Evolutionary conservation across 2,797 vertebrate genomes (phyloP).

Genomic region (Falco biarmicus): DNA sequence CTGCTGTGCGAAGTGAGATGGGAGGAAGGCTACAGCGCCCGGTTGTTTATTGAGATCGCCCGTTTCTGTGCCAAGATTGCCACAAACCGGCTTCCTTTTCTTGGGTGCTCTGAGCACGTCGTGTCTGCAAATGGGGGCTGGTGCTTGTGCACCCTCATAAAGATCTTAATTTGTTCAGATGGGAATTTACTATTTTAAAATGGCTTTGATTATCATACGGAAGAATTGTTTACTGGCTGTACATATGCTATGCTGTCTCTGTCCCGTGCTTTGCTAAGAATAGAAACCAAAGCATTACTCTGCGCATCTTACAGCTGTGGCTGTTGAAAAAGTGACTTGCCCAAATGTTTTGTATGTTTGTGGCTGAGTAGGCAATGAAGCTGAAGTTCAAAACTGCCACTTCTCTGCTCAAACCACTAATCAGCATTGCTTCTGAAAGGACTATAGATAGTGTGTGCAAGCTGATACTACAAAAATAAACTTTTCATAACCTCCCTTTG

Average conservation of each 20-base stretch:
- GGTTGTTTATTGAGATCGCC: accelerated
- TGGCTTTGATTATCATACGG: neutral
- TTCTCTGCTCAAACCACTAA: neutral
- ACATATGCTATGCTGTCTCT: neutral
- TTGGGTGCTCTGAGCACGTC: accelerated
- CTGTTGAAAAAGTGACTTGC: neutral
- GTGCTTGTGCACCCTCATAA: neutral
- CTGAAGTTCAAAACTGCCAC: neutral
- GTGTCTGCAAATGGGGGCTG: neutral
- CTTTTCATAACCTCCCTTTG: neutral
- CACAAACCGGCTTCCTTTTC: neutral
- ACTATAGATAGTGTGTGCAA: neutral
- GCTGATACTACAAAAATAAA: neutral
- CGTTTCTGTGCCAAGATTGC: neutral
- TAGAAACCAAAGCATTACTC: neutral
- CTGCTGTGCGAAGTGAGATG: accelerated
- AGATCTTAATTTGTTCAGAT: neutral
- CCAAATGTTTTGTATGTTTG: neutral
- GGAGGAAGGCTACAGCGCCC: accelerated
- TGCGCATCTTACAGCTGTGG: neutral
- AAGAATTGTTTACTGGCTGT: neutral
- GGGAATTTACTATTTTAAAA: neutral
- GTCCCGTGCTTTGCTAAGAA: neutral
- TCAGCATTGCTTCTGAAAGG: neutral
- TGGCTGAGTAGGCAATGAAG: neutral